Evolutionary conservation across 2,797 vertebrate species (phyloP), one percentile per base, ranked within the genome.

Genomic region (Cichlasoma orientale): DNA sequence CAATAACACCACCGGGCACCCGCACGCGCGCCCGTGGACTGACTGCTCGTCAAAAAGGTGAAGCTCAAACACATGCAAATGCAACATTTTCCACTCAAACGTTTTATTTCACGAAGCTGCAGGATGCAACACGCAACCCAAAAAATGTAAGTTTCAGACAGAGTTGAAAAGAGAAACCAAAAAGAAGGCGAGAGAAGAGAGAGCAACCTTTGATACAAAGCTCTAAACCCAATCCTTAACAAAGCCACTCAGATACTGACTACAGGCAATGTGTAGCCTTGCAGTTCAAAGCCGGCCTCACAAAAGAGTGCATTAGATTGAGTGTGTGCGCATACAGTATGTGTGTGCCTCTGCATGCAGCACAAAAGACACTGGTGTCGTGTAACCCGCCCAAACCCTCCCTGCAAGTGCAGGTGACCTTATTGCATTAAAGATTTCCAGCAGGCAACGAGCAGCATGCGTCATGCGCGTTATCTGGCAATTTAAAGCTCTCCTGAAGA

Each of bases 301-400:
- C 78, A 89, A 83, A 85, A 81, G 36, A 76, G 61, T 13, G 59
- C 25, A 72, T 91, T 85, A 85, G 77, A 84, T 47, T 9, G 59
- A 76, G 83, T 59, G 83, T 85, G 75, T 78, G 82, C 78, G 80
- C 76, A 80, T 81, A 82, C 59, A 82, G 82, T 56, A 54, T 38
- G 33, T 79, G 72, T 83, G 57, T 38, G 41, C 55, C 69, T 82
- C 56, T 83, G 77, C 77, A 77, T 33, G 61, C 73, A 70, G 84
- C 75, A 93, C 91, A 93, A 93, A 68, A 90, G 80, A 81, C 73
- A 38, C 29, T 1, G 87, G 92, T 87, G 85, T 93, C 89, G 2
- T 83, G 86, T 93, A 89, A 79, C 93, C 59, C 18, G 25, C 77
- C 79, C 82, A 77, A 91, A 85, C 89, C 82, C 79, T 77, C 18